Conservation (phyloP, 2,888 invertebrate genomes). For the Papilio demoleus region DNA sequence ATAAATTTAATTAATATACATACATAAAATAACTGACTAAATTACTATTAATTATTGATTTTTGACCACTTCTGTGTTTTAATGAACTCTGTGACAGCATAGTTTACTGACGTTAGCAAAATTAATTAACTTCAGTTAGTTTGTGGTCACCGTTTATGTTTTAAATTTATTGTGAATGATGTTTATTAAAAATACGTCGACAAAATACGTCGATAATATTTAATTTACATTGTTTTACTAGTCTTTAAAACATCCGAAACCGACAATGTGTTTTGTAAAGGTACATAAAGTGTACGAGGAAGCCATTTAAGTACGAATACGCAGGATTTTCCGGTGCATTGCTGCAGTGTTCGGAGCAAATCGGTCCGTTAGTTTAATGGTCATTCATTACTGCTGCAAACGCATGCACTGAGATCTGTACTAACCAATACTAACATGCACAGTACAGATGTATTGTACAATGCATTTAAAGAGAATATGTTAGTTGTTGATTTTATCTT, state of each 20-base stretch:
- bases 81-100: neutral
- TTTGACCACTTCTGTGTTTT: neutral
- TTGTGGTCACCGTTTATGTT: neutral
- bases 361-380: slow-evolving; percentile 20
- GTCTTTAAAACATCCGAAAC: neutral
- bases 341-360: slow-evolving; percentile 3
- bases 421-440: neutral
- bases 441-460: neutral
- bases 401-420: slow-evolving; percentile 8
- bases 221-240: neutral
- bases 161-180: neutral
- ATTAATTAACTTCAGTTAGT: neutral
- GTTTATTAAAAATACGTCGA: neutral
- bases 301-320: slow-evolving; percentile 18
- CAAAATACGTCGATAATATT: neutral
- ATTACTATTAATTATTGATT: neutral
- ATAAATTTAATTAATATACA: no score
- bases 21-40: no score
- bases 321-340: slow-evolving; percentile 14
- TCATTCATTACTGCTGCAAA: slow-evolving; percentile 9
- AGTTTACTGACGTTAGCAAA: neutral
- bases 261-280: slow-evolving; percentile 29
- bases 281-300: slow-evolving; percentile 6
- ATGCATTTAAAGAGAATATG: neutral
- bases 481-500: neutral